Evolutionary conservation across 2,113 vertebrate genomes (phyloP), one percentile per base, ranked within the genome.

Genomic region (Diglossa brunneiventris): DNA sequence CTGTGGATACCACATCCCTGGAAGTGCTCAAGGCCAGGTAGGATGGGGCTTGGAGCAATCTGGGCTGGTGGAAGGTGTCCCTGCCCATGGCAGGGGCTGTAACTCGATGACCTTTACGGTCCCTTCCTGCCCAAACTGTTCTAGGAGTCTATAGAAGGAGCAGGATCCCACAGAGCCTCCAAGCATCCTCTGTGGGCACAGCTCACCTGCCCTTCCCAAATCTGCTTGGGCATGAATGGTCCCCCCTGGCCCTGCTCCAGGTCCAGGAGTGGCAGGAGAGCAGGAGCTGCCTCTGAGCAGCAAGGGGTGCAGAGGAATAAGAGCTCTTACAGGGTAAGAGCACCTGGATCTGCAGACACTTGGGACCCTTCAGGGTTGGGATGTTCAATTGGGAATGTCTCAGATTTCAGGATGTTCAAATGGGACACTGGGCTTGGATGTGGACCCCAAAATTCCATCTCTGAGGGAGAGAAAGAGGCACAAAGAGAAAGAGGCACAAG

Each of bases 21-120:
- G 9, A 44, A 79, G 26, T 9, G n/a, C 4, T 2, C 39, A 49
- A 37, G 5, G 5, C 5, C 70, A 49, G 31, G 42, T 0, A 17
- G 74, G 62, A 69, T 0, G 0, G 4, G 16, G 10, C 27, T 69
- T 61, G 42, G 64, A 81, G 13, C 5, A 62, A 1, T 6, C 11
- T 62, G 24, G 10, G 2, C 1, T 1, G 31, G 41, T 13, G 46
- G 4, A 69, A 73, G 23, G 27, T n/a, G 31, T 35, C 56, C 2
- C 31, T 77, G 33, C 10, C 15, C 21, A 23, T 35, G 39, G 31
- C 14, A 10, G 22, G 8, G 1, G 2, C 0, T 28, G 30, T 13
- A 44, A 26, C 6, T 13, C 5, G 13, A 26, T 53, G 13, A 63
- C 6, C 14, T 87, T 66, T 42, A 37, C 52, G 31, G 56, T 55